These are phyloP conservation scores for Odontothrips loti DNA, from an alignment of 2,888 invertebrate species.

Conservation along the genomic window DNA sequence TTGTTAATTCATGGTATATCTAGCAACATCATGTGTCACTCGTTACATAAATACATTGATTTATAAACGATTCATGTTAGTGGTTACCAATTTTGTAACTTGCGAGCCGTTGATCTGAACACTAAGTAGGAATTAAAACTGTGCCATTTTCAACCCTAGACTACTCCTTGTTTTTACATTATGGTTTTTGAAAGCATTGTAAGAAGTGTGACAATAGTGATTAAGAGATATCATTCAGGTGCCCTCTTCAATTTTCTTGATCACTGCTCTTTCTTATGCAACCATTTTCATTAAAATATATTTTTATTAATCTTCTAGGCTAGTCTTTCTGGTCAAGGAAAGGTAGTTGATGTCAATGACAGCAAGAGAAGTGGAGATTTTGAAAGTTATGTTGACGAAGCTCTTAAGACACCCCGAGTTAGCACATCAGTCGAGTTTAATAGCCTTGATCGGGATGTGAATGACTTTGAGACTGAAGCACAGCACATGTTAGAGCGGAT, in stretches of 20 bases:
- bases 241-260: background rate
- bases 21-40: no score
- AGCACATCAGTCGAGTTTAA: background rate
- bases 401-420: background rate
- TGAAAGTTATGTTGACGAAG: constrained; percentile 33
- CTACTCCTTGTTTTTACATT: no score
- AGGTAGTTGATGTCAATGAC: constrained; percentile 18
- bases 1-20: background rate
- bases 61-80: no score
- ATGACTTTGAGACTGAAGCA: constrained; percentile 50
- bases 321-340: constrained; percentile 23
- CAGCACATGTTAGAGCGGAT: constrained; percentile 54
- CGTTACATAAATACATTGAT: no score
- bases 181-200: background rate
- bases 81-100: no score
- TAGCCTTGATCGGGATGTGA: constrained; percentile 45
- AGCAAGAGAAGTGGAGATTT: constrained; percentile 19
- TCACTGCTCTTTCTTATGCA: background rate
- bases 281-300: no score
- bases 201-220: constrained; percentile 2
- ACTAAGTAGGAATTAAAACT: no score
- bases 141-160: no score
- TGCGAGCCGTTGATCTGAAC: no score
- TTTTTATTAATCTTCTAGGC: constrained; percentile 6
- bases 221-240: background rate